A percentile compares a stretch with the other conserved stretches of the same genome.
Conservation (phyloP, 2,113 vertebrate species). For the Poeciliopsis turrubarensis region DNA sequence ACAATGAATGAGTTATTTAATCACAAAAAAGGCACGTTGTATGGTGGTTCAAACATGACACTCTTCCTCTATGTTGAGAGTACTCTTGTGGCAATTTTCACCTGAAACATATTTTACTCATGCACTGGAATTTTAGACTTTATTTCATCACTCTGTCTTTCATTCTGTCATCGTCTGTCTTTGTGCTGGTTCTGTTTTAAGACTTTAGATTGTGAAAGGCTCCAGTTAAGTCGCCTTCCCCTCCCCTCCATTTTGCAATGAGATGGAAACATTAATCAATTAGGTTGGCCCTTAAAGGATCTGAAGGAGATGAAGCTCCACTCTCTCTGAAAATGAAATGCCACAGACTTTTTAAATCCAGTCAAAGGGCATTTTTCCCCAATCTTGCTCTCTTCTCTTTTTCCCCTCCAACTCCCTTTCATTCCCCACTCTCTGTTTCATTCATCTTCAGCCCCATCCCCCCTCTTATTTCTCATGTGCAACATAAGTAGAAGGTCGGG, state of each 20-base stretch:
- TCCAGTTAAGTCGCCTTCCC: slow-evolving; percentile 62
- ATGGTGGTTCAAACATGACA: slow-evolving; percentile 3
- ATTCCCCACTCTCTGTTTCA: slow-evolving; percentile 69
- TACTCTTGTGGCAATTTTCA: slow-evolving; percentile 50
- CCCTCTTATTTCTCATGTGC: slow-evolving; percentile 73
- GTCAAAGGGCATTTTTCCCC: slow-evolving; percentile 74
- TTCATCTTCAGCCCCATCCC: slow-evolving; percentile 72
- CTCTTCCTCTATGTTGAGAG: slow-evolving; percentile 13
- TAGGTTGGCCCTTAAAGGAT: slow-evolving; percentile 78
- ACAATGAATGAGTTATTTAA: slow-evolving; percentile 39
- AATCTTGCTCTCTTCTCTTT: slow-evolving; percentile 66
- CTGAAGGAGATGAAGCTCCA: slow-evolving; percentile 77
- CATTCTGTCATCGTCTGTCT: slow-evolving; percentile 71
- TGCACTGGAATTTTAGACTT: slow-evolving; percentile 59
- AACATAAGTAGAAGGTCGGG: slow-evolving; percentile 71
- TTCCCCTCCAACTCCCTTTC: slow-evolving; percentile 41
- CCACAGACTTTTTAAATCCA: slow-evolving; percentile 78
- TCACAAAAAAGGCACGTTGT: slow-evolving; percentile 34
- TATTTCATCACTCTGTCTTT: slow-evolving; percentile 65
- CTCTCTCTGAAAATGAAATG: slow-evolving; percentile 80
- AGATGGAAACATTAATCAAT: slow-evolving; percentile 81
- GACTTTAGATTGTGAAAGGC: slow-evolving; percentile 69
- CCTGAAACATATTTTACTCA: slow-evolving; percentile 68
- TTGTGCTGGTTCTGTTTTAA: slow-evolving; percentile 63
- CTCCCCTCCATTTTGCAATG: slow-evolving; percentile 57